phyloP scores from a whole-genome alignment of 2,888 invertebrate genomes.

The Carpatolechia fugitivella region DNA sequence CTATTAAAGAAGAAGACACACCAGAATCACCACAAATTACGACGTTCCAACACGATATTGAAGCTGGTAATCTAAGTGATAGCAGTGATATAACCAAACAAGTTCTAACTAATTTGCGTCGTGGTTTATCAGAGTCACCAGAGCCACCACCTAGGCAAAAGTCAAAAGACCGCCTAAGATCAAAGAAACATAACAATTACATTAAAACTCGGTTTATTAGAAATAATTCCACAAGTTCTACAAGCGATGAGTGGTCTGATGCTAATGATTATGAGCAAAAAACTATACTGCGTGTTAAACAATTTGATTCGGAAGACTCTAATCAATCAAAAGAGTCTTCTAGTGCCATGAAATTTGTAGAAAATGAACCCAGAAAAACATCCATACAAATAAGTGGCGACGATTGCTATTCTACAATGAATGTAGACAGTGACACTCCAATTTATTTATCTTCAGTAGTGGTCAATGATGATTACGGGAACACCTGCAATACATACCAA shows the following conservation, averaged over 20 bases:
- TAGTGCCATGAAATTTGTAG: conserved; percentile 42
- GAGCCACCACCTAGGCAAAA: conserved; percentile 72
- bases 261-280: conserved; percentile 70
- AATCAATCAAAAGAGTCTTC: conserved; percentile 42
- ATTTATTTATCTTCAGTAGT: conserved; percentile 87
- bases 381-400: conserved; percentile 87
- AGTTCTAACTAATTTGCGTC: conserved; percentile 60
- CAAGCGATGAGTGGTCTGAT: conserved; percentile 76
- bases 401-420: conserved; percentile 87
- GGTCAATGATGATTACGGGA: conserved; percentile 79
- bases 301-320: conserved; percentile 73
- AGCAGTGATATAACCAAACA: conserved; percentile 68
- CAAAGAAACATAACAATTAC: conserved; percentile 67
- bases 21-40: background rate
- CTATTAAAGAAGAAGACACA: background rate
- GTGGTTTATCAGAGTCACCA: conserved; percentile 67
- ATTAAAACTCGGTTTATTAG: conserved; percentile 73
- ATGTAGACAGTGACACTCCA: conserved; percentile 83
- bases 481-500: conserved; percentile 67
- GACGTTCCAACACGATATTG: conserved; percentile 38
- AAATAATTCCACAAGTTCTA: conserved; percentile 68
- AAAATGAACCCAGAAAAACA: conserved; percentile 78
- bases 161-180: conserved; percentile 55
- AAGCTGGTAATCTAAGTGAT: conserved; percentile 63
- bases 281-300: conserved; percentile 65